Evolutionary conservation across 2,797 vertebrate genomes (phyloP), one percentile per base, ranked within the genome.

Genomic region (Nasua narica): DNA sequence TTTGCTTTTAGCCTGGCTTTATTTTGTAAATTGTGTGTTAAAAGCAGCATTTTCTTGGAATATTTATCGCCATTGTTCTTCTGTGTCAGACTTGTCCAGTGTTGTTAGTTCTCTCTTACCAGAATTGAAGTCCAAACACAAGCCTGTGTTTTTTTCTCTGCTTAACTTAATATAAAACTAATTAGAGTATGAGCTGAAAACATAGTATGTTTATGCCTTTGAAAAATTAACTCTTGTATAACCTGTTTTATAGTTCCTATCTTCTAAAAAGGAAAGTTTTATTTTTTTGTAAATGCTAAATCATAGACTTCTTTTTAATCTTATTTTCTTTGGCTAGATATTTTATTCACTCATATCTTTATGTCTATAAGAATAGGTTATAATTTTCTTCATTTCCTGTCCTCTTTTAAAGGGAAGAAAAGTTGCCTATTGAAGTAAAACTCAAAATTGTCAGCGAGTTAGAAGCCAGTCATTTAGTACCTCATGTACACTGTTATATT

Each of bases 291-390:
- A 96, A 85, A 79, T 90, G 29, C 27, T 54, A 85, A 92, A 83
- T 50, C 48, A 93, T 50, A 79, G 65, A 86, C 40, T 72, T 74
- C 67, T 95, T 81, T 88, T 87, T 84, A 67, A 60, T 79, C 37
- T 92, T 83, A 13, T 86, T 96, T 95, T 89, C 77, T 94, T 95
- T 95, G 54, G 50, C 46, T 91, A 90, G 60, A 83, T 79, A 90
- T 83, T 82, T 85, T 95, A 67, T 90, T 94, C 62, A 92, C 12
- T 95, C 25, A 32, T 92, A 87, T 92, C 56, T 78, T 96, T 94
- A 54, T 52, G 88, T 88, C 25, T 89, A 84, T 21, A 78, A 72
- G 15, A 95, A 70, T 83, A 83, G 56, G 7, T 77, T 95, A 37
- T 46, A 58, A 50, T 96, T 87, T 92, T 96, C 65, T 69, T 25